Evolutionary conservation across 2,113 vertebrate genomes (phyloP), one percentile per base, ranked within the genome.

Genomic region (Pachycephala philippinensis): DNA sequence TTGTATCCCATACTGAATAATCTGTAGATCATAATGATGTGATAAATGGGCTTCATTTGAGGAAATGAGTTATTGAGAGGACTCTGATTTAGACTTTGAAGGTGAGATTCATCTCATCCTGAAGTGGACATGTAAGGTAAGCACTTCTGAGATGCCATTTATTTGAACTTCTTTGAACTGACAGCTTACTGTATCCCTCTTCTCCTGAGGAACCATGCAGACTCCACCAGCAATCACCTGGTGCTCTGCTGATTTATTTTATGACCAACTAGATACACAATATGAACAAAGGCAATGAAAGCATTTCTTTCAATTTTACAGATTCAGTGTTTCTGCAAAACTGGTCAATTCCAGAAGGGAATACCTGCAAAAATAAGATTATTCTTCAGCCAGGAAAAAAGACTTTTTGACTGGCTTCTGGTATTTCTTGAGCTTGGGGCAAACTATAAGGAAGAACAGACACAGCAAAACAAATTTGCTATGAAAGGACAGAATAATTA

Each of bases 401-500:
- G 5, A 39, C 13, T 53, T 79, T 80, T 59, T 88, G 15, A 88
- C 21, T 70, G 27, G 20, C 28, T 88, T 74, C 26, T 88, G 37
- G 20, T 47, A 64, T 74, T 87, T 81, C 45, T 82, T 87, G 11
- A 23, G 31, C n/a, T 84, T 71, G 26, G 26, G 54, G 50, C 11
- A 90, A 54, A 64, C 10, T 64, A 3, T 71, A 30, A 75, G 70
- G 42, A 93, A 31, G 13, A 94, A 65, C 53, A 81, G 44, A 88
- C 56, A 47, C 2, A 57, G 28, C 28, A 84, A 91, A 70, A 54
- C 40, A 52, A 69, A 59, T 93, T 86, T 81, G 26, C 45, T 84
- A 9, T 49, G 40, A 89, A 95, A 93, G 91, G 54, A 60, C 49
- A 87, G 82, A 60, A 70, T 85, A 81, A 90, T 61, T 87, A 95